A percentile compares a stretch with the other conserved stretches of the same genome.
Conservation (phyloP, 2,888 invertebrate species). For the Drosophila prostipennis region DNA sequence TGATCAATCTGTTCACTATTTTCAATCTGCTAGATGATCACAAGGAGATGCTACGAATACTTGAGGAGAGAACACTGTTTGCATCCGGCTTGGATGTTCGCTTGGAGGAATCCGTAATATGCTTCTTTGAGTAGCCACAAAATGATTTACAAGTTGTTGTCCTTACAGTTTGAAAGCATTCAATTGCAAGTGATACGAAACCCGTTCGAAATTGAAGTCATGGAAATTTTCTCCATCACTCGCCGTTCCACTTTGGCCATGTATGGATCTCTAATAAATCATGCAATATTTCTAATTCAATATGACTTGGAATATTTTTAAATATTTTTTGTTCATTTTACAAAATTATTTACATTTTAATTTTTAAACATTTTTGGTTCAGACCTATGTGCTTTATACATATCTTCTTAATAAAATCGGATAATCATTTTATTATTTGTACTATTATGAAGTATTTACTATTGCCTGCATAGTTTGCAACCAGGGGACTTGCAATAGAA, state of each 20-base stretch:
- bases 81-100: constrained; percentile 36
- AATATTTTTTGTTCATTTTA: not conserved
- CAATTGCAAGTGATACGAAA: constrained; percentile 54
- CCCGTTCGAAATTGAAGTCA: constrained; percentile 44
- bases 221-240: constrained; percentile 40
- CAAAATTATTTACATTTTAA: no score
- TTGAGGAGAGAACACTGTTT: constrained; percentile 32
- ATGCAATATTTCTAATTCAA: constrained; percentile 58
- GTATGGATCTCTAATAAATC: constrained; percentile 32
- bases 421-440: no score
- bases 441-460: no score
- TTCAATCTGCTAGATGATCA: constrained; percentile 32
- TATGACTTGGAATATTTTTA: constrained; percentile 51
- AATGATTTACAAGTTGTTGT: not conserved
- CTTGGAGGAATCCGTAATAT: not conserved
- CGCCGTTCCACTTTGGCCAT: constrained; percentile 11
- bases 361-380: no score
- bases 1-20: constrained; percentile 2
- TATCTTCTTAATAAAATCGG: no score
- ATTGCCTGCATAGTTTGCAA: no score
- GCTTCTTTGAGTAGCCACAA: not conserved
- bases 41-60: constrained; percentile 3
- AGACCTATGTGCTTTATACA: no score
- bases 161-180: constrained; percentile 26
- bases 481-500: no score